Base-by-base conservation (phyloP, 2,797 vertebrate species). In the Paedocypris micromegethes region DNA sequence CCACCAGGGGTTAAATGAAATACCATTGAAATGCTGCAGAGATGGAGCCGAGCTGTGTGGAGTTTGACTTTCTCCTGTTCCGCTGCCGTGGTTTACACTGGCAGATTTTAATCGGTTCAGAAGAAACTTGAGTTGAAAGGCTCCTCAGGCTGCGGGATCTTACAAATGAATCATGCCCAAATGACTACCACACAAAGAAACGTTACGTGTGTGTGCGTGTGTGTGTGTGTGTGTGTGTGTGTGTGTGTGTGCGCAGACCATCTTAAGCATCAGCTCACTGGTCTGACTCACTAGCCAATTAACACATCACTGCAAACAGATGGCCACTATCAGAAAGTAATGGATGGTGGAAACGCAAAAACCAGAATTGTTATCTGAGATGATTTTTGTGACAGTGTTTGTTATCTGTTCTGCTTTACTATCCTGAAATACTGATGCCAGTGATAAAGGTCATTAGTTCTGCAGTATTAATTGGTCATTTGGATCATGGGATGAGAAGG, bases 291-390 rank as follows among this genome's bases (percentile, higher is more conserved):
- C 60, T 40, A 42, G 44, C 64, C 63, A 71, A 67, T 72, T 72
- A 75, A 55, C 59, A 58, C 55, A 47, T 72, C 65, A 47, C 51
- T 60, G 51, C 66, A 8, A 69, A 69, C 66, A 72, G 70, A 69
- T 75, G 69, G 70, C 8, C 55, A 57, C 66, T 57, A 56, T 65
- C 62, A 50, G 39, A 64, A 60, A 49, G 52, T 56, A 68, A 61
- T 75, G 23, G 64, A 64, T 64, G 56, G 5, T 58, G 56, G 66
- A 74, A 40, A 23, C 23, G 57, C 52, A 51, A 38, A 23, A 9
- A 44, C 23, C 6, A 49, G 6, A 9, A 38, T 57, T 6, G 5
- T 66, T 9, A 46, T 51, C 6, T 5, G 47, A 45, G 39, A 40
- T 50, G 5, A 6, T 62, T 43, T 3, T 41, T 43, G 38, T 58